A percentile compares a stretch with the other conserved stretches of the same genome.
Evolutionary conservation across 2,888 invertebrate species (phyloP).

Genomic region (Agriotes lineatus): DNA sequence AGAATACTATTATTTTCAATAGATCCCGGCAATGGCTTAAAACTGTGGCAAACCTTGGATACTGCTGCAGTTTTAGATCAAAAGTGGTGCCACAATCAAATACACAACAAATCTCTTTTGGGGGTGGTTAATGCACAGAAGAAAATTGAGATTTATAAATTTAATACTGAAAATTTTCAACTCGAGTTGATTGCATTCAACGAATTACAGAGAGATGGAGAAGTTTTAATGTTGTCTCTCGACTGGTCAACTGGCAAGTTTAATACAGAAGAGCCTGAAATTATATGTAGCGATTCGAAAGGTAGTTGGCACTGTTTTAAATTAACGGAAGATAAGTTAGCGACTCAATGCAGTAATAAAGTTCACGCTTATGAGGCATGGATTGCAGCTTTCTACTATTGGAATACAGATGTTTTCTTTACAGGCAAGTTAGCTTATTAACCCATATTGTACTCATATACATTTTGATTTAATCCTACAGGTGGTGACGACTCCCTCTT

Average conservation of each 20-base stretch:
- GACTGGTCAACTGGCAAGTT: slow-evolving; percentile 82
- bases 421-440: no score
- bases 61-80: slow-evolving; percentile 87
- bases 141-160: slow-evolving; percentile 73
- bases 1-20: slow-evolving; percentile 77
- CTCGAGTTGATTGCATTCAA: slow-evolving; percentile 65
- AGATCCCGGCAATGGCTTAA: slow-evolving; percentile 64
- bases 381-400: slow-evolving; percentile 89
- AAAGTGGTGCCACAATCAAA: slow-evolving; percentile 82
- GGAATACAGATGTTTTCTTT: slow-evolving; percentile 79
- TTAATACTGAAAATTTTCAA: slow-evolving; percentile 60
- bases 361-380: slow-evolving; percentile 91
- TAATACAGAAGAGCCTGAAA: slow-evolving; percentile 61
- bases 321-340: slow-evolving; percentile 57
- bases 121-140: slow-evolving; percentile 83
- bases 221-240: slow-evolving; percentile 79
- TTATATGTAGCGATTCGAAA: slow-evolving; percentile 84
- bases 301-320: slow-evolving; percentile 76
- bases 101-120: slow-evolving; percentile 71
- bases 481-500: slow-evolving; percentile 90
- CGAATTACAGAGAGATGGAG: slow-evolving; percentile 62
- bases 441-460: no score
- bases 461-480: slow-evolving; percentile 55
- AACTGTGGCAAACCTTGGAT: slow-evolving; percentile 73
- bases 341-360: slow-evolving; percentile 70